A percentile compares a stretch with the other conserved stretches of the same genome.
Evolutionary conservation across 1,140 invertebrate species (phyloP).

Genomic region (Drosophila ficusphila): DNA sequence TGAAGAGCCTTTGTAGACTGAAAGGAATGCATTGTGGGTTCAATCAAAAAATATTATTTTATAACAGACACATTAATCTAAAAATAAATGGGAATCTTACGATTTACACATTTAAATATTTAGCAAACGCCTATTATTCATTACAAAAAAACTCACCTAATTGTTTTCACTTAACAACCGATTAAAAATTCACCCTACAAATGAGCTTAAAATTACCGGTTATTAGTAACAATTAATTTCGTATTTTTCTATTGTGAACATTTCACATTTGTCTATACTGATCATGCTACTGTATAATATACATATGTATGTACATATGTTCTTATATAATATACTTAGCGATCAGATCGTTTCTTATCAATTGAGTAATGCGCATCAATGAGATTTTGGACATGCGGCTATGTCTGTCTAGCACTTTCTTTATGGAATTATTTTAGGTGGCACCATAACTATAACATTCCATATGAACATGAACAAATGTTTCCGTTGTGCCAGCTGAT

Average conservation of each 20-base stretch:
- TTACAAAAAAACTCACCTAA: background rate
- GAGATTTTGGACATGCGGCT: background rate
- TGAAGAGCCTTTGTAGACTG: background rate
- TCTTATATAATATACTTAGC: slow-evolving; percentile 5
- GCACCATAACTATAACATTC: background rate
- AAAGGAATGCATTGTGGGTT: slow-evolving; percentile 16
- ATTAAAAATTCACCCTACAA: background rate
- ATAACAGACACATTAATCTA: slow-evolving; percentile 10
- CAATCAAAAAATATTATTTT: background rate
- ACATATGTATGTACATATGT: too few species aligned
- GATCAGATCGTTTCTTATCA: slow-evolving; percentile 42
- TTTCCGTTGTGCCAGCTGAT: background rate
- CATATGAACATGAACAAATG: background rate
- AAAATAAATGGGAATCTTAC: background rate
- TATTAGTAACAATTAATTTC: slow-evolving; percentile 10
- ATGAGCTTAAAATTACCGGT: slow-evolving; percentile 13
- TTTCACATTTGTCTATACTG: background rate
- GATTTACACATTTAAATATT: background rate
- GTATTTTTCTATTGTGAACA: background rate
- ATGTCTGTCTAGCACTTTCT: background rate
- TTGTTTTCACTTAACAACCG: background rate
- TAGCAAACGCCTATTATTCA: background rate
- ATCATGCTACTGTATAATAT: slow-evolving; percentile 36
- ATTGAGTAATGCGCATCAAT: slow-evolving; percentile 12
- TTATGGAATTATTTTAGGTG: slow-evolving; percentile 20